Conservation (phyloP, 2,113 vertebrate genomes). For the Todiramphus chloris region DNA sequence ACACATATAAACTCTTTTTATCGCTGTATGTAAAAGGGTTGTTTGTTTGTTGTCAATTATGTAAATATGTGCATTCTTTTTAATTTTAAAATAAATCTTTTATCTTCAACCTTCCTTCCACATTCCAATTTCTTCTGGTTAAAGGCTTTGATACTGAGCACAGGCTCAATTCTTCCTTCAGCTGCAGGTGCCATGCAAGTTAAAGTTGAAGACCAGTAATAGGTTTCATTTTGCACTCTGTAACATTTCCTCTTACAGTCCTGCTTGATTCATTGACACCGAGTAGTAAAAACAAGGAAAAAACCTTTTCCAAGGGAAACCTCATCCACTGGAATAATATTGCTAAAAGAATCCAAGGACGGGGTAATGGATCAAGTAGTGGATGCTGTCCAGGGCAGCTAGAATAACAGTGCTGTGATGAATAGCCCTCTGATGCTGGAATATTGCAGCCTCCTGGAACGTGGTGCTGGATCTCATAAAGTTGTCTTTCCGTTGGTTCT, state of each 20-base stretch:
- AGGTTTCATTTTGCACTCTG: not conserved
- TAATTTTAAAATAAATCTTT: not conserved
- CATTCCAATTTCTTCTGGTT: not conserved
- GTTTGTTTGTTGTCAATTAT: not conserved
- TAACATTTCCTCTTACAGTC: not conserved
- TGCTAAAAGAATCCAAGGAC: not conserved
- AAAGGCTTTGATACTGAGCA: not conserved
- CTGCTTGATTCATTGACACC: not conserved
- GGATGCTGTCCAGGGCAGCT: not conserved
- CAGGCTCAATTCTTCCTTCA: not conserved
- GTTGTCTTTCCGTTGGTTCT: not conserved
- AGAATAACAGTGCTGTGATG: not conserved
- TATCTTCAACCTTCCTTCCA: not conserved
- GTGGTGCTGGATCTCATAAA: not conserved
- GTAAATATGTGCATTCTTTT: not conserved
- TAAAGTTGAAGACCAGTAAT: not conserved
- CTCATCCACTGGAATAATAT: not conserved
- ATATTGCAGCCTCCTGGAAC: not conserved
- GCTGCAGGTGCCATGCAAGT: not conserved
- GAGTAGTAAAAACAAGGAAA: not conserved
- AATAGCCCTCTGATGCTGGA: not conserved
- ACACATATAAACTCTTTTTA: not conserved
- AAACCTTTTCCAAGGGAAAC: not conserved
- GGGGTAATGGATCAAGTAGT: not conserved
- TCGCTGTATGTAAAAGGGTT: accelerated